Evolutionary conservation across 1,140 invertebrate species (phyloP).

Genomic region (Trichomalopsis sarcophagae): DNA sequence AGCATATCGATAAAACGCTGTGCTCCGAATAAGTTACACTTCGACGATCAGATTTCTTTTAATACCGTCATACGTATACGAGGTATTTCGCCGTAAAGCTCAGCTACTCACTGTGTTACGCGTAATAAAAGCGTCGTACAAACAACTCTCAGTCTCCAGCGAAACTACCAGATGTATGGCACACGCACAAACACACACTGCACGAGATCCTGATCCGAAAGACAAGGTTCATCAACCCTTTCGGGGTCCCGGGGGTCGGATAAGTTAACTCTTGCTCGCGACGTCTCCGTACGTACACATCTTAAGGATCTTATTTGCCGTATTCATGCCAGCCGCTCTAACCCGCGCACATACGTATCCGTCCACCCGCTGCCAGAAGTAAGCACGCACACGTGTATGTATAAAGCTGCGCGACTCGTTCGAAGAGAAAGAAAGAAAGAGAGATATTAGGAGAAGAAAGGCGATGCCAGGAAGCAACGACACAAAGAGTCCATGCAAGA

Average conservation of each 20-base stretch:
- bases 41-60: no score
- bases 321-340: background rate
- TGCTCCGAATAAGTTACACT: no score
- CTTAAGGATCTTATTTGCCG: background rate
- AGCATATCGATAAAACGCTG: no score
- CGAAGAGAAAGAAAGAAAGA: background rate
- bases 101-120: no score
- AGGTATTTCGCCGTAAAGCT: no score
- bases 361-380: background rate
- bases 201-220: no score
- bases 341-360: background rate
- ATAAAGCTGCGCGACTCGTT: background rate
- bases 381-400: background rate
- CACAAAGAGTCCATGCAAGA: slow-evolving; percentile 3
- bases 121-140: no score
- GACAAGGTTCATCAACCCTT: background rate
- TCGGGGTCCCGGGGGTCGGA: background rate
- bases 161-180: background rate
- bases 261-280: background rate
- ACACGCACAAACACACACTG: no score
- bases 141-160: background rate
- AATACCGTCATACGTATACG: no score
- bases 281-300: background rate
- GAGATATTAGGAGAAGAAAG: slow-evolving; percentile 39
- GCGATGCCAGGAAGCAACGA: background rate